Base-by-base conservation (phyloP, 2,888 invertebrate genomes). In the Tolmerus cingulatus region DNA sequence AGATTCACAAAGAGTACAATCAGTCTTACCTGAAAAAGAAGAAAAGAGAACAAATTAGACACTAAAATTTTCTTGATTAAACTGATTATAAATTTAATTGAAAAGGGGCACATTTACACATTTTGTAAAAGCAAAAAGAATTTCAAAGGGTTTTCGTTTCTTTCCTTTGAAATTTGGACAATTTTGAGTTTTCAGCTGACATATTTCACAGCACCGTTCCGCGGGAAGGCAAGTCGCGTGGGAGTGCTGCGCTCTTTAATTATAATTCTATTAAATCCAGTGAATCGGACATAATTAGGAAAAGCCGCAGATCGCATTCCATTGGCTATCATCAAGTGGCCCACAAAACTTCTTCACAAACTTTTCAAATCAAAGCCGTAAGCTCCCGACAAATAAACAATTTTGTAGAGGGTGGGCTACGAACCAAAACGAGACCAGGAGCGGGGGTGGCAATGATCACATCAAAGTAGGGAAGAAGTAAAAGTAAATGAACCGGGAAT, bases 401-500 rank as follows among this genome's bases (percentile, higher is more conserved):
- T 23, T 66, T 66, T 8, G 9, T 34, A 19, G 74, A 8, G 40
- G n/a, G n/a, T 34, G n/a, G 37, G 76, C n/a, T 23, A 30, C 16
- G 84, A 84, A n/a, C 40, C 74, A 30, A 84, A 84, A 66, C 19
- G 43, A 37, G 14, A 74, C 74, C 66, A 37, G 34, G 66, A 40
- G 40, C 66, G 57, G 19, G 84, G 30, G 74, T 43, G 84, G 84
- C 84, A 84, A 84, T 84, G 84, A 84, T 84, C 43, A 84, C 40
- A 84, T 84, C 84, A 84, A 51, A 66, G 55, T 66, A 19, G 23
- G 74, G 74, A 84, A 79, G 23, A 74, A 84, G 84, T 84, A 74
- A 84, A 84, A 84, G 43, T 84, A 84, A 84, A 84, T 84, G 66
- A 74, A 84, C 66, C 66, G 74, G 37, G 84, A 84, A 84, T 55